phyloP scores from a whole-genome alignment of 2,113 vertebrate genomes.

The Ginglymostoma cirratum region DNA sequence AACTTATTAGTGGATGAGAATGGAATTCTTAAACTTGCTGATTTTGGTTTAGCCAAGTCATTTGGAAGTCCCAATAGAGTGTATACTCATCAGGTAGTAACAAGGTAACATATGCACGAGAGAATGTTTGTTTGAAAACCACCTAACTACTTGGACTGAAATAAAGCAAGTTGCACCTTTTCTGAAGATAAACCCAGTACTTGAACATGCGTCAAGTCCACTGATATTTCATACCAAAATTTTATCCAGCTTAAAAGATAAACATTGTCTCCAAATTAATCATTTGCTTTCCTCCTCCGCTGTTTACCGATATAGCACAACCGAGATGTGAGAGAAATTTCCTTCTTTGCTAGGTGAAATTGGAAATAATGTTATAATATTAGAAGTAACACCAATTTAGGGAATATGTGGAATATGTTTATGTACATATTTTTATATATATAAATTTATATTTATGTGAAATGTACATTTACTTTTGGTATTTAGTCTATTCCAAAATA shows the following conservation, averaged over 20 bases:
- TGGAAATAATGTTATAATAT: background rate
- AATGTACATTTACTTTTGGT: background rate
- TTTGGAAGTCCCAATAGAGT: slow-evolving; percentile 93
- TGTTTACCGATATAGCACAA: background rate
- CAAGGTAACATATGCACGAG: slow-evolving; percentile 65
- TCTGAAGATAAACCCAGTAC: background rate
- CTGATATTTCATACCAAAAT: background rate
- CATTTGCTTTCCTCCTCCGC: background rate
- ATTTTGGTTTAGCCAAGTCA: slow-evolving; percentile 92
- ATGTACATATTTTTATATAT: no score
- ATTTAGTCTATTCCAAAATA: background rate
- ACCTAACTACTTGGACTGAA: background rate
- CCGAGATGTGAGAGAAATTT: background rate
- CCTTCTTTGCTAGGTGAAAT: background rate
- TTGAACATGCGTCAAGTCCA: background rate
- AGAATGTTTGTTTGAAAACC: background rate
- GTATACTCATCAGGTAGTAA: slow-evolving; percentile 96
- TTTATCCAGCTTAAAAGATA: background rate
- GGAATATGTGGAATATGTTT: background rate
- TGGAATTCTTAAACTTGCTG: slow-evolving; percentile 89
- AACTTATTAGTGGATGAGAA: slow-evolving; percentile 87
- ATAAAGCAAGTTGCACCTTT: background rate
- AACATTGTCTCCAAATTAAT: background rate
- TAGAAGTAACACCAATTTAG: background rate
- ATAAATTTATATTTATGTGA: no score